These are phyloP conservation scores for Parnassius orleans DNA, from an alignment of 2,888 invertebrate genomes.

Conservation along the genomic window DNA sequence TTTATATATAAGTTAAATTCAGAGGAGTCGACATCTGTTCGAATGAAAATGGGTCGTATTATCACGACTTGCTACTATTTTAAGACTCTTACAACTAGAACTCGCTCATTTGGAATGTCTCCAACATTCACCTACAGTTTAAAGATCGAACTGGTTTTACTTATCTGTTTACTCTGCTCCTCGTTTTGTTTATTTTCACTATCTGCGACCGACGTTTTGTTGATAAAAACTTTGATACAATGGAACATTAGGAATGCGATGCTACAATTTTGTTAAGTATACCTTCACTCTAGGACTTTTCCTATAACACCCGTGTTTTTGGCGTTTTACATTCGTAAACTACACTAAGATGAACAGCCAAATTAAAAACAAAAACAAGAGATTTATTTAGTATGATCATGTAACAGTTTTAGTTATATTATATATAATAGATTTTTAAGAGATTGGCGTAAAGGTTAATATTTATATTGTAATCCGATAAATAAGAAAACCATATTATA, in stretches of 20 bases:
- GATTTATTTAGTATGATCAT: too few relatives aligned
- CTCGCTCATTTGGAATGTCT: slow-evolving; percentile 67
- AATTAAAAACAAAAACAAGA: too few relatives aligned
- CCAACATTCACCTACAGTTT: slow-evolving; percentile 58
- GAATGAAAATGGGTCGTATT: slow-evolving; percentile 58
- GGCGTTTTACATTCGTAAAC: too few relatives aligned
- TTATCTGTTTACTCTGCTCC: slow-evolving; percentile 36
- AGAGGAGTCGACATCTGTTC: slow-evolving; percentile 51
- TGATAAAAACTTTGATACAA: slow-evolving; percentile 7
- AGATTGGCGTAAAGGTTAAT: too few relatives aligned
- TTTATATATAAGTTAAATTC: slow-evolving; percentile 32
- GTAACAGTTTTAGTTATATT: too few relatives aligned
- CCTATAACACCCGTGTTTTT: too few relatives aligned
- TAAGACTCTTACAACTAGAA: slow-evolving; percentile 60
- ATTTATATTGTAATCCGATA: too few relatives aligned
- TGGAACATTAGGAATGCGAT: background rate
- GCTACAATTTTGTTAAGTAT: background rate
- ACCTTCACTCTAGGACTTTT: too few relatives aligned
- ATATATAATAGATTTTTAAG: too few relatives aligned
- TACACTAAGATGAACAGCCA: too few relatives aligned
- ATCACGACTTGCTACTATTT: slow-evolving; percentile 62
- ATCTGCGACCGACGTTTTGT: slow-evolving; percentile 5
- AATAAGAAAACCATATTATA: too few relatives aligned
- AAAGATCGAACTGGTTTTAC: slow-evolving; percentile 44
- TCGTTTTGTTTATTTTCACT: slow-evolving; percentile 13